Evolutionary conservation across 2,797 vertebrate genomes (phyloP).

Genomic region (Tympanoctomys barrerae): DNA sequence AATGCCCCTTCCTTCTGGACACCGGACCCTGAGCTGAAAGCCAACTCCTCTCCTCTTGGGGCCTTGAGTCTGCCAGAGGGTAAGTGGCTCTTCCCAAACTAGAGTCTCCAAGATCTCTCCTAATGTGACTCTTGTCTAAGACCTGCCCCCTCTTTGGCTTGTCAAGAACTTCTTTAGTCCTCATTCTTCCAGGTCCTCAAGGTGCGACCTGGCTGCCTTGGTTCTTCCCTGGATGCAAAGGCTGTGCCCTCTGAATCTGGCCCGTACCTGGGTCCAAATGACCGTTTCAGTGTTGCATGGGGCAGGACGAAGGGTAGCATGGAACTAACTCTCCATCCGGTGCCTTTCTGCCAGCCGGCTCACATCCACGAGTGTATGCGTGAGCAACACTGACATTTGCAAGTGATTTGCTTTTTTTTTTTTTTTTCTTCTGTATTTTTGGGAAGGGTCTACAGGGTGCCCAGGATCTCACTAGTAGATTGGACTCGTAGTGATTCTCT

Average conservation of each 20-base stretch:
- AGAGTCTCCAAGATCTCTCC: background rate
- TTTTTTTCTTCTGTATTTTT: no score
- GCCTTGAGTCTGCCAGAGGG: background rate
- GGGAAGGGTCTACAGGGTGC: no score
- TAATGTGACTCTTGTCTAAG: background rate
- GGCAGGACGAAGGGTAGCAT: background rate
- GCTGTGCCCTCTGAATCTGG: fast-evolving
- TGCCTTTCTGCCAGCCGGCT: background rate
- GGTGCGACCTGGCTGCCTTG: background rate
- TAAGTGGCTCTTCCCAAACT: background rate
- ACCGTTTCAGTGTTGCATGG: background rate
- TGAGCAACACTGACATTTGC: constrained; percentile 17
- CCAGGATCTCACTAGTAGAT: no score
- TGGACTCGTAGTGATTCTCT: no score
- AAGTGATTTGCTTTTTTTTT: background rate
- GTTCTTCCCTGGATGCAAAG: background rate
- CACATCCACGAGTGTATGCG: background rate
- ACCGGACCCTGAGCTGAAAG: background rate
- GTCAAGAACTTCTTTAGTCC: background rate
- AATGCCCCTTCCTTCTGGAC: background rate
- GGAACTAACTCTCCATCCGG: fast-evolving
- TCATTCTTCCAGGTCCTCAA: background rate
- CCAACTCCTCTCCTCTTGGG: background rate
- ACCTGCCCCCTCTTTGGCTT: no score
- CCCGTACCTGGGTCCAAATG: background rate